Conservation (phyloP, 2,797 vertebrate species). For the Sandelia bainsii region DNA sequence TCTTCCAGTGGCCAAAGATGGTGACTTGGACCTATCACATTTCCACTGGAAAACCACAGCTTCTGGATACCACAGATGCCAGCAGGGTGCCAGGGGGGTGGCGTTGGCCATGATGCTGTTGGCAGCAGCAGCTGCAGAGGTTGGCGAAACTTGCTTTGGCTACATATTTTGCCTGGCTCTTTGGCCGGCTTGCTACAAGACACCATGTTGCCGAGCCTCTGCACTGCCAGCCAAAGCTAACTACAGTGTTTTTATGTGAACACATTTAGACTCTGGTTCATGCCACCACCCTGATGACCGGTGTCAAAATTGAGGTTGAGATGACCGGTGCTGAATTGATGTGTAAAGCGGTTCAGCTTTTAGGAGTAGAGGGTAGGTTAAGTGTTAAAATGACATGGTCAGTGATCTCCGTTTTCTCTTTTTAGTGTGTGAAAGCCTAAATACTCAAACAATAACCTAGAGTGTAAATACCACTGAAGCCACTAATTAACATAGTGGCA, state of each 20-base stretch:
- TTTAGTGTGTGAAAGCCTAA: conserved; percentile 13
- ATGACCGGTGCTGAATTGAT: conserved; percentile 29
- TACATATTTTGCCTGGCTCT: conserved; percentile 68
- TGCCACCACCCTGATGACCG: conserved; percentile 30
- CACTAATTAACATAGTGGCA: conserved; percentile 3
- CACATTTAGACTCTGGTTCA: conserved; percentile 42
- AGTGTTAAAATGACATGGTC: conserved; percentile 21
- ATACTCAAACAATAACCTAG: background rate
- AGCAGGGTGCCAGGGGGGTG: conserved; percentile 68
- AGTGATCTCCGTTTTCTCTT: conserved; percentile 31
- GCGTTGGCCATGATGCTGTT: conserved; percentile 61
- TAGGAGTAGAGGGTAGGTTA: conserved; percentile 16
- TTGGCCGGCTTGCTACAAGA: conserved; percentile 26
- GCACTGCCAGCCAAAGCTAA: conserved; percentile 39
- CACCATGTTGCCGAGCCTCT: conserved; percentile 9
- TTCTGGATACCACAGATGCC: conserved; percentile 79
- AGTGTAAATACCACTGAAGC: background rate
- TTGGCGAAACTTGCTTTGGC: conserved; percentile 57
- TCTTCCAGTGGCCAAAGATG: conserved; percentile 60
- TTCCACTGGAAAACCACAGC: conserved; percentile 83
- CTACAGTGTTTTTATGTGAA: conserved; percentile 38
- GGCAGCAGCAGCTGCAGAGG: conserved; percentile 70
- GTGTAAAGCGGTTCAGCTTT: conserved; percentile 29
- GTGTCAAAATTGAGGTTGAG: conserved; percentile 27
- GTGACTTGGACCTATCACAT: conserved; percentile 77